Evolutionary conservation across 2,888 invertebrate species (phyloP).

Genomic region (Physocephala rufipes): DNA sequence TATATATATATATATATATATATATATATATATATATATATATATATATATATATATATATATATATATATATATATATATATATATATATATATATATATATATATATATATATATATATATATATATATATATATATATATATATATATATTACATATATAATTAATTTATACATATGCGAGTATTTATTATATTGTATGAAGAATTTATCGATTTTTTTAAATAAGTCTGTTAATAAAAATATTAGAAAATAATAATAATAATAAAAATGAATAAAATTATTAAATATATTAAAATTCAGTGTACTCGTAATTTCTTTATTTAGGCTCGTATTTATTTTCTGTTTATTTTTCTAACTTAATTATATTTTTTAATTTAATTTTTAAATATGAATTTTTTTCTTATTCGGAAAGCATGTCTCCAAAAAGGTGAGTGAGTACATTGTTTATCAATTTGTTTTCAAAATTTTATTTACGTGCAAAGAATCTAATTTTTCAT

Average conservation of each 20-base stretch:
- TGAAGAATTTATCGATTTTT: constrained; percentile 58
- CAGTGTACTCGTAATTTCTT: too few relatives aligned
- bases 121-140: constrained; percentile 20
- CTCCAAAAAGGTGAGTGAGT: too few relatives aligned
- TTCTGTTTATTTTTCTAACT: too few relatives aligned
- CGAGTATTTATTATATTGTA: constrained; percentile 33
- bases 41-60: not conserved
- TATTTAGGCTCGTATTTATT: too few relatives aligned
- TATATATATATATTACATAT: constrained; percentile 1
- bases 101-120: constrained; percentile 10
- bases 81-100: not conserved
- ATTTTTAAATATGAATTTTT: too few relatives aligned
- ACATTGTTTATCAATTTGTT: too few relatives aligned
- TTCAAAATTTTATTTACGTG: too few relatives aligned
- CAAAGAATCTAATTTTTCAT: too few relatives aligned
- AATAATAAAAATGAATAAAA: too few relatives aligned
- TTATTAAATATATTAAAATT: too few relatives aligned
- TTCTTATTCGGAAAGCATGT: too few relatives aligned
- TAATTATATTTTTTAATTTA: not conserved
- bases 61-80: constrained; percentile 13
- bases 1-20: not conserved
- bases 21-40: not conserved
- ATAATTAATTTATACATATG: too few relatives aligned
- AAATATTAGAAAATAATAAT: constrained; percentile 49
- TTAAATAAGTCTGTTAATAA: constrained; percentile 61